Conservation (phyloP, 1,140 invertebrate species). For the Macrocentrus cingulum region DNA sequence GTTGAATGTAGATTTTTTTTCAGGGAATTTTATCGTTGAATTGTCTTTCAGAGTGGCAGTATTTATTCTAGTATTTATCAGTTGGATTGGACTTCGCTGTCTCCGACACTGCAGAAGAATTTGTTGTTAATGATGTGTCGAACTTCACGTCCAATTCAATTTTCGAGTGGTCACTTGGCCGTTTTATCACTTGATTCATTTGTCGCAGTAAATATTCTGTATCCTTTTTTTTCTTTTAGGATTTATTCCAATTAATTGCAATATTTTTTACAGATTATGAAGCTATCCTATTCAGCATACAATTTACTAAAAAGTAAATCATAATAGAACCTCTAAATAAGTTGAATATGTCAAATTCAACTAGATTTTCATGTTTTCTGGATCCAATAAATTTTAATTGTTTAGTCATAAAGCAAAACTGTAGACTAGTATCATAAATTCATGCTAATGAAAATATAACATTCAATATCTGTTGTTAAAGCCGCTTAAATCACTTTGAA, state of each 20-base stretch:
- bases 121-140: slow-evolving; percentile 33
- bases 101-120: slow-evolving; percentile 25
- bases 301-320: too few species aligned
- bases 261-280: slow-evolving; percentile 33
- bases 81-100: slow-evolving; percentile 39
- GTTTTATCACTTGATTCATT: slow-evolving; percentile 36
- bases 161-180: slow-evolving; percentile 34
- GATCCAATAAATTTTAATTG: too few species aligned
- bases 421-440: too few species aligned
- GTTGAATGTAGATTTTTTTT: slow-evolving; percentile 18
- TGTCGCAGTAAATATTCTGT: not conserved
- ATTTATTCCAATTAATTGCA: not conserved
- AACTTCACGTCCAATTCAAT: slow-evolving; percentile 26
- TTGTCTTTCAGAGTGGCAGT: slow-evolving; percentile 29
- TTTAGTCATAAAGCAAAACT: too few species aligned
- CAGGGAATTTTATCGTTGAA: slow-evolving; percentile 26
- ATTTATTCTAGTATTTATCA: slow-evolving; percentile 33
- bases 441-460: too few species aligned
- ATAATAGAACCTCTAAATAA: too few species aligned
- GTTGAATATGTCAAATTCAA: too few species aligned
- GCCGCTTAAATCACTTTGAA: too few species aligned
- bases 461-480: too few species aligned
- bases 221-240: too few species aligned
- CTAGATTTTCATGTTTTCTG: too few species aligned
- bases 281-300: slow-evolving; percentile 38